A percentile compares a stretch with the other conserved stretches of the same genome.
Conservation (phyloP, 2,113 vertebrate species). For the Chiloscyllium plagiosum region DNA sequence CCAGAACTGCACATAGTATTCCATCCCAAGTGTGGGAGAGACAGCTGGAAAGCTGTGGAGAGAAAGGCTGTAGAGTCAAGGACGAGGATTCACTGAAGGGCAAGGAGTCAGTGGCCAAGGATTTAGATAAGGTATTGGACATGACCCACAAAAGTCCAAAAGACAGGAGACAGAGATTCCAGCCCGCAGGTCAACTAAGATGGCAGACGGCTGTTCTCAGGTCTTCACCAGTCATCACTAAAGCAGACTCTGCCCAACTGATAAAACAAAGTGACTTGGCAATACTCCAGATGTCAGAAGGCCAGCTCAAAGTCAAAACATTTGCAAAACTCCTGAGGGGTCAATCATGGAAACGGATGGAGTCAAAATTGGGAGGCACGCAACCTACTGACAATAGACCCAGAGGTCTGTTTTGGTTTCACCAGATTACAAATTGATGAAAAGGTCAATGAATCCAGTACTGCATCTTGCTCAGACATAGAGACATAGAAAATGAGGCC, state of each 20-base stretch:
- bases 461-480: background rate
- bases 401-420: background rate
- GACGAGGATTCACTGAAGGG: background rate
- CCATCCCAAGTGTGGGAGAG: background rate
- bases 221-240: background rate
- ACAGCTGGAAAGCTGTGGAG: too few relatives aligned
- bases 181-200: too few relatives aligned
- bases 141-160: background rate
- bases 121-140: background rate
- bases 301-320: background rate
- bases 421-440: background rate
- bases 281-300: background rate
- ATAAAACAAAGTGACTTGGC: background rate
- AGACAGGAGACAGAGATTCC: background rate
- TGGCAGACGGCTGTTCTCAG: background rate
- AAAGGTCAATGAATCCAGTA: background rate
- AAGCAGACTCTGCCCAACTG: background rate
- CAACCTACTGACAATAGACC: background rate
- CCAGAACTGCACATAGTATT: too few relatives aligned
- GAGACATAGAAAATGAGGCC: background rate
- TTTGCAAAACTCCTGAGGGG: background rate
- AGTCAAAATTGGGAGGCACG: background rate
- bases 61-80: background rate
- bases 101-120: background rate
- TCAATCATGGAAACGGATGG: background rate